Evolutionary conservation across 2,888 invertebrate species (phyloP), one percentile per base, ranked within the genome.

Genomic region (Creontiades dilutus): DNA sequence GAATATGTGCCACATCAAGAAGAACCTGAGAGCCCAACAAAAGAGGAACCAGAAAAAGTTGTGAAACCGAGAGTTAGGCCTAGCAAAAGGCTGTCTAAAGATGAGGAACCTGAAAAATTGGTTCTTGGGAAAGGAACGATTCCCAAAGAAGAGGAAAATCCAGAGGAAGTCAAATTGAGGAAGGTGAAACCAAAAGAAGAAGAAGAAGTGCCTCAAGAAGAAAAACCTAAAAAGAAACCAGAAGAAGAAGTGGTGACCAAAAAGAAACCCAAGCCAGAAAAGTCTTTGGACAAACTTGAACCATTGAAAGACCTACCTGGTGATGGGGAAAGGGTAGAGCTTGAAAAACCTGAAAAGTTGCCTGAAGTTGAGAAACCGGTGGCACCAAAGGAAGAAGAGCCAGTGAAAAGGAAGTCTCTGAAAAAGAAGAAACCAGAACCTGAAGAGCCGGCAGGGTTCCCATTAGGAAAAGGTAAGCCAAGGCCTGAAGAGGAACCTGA

Each of bases 111-210:
- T 0, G 57, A 85, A 16, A 89, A 89, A 48, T 52, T 91, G n/a
- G 75, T 75, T 13, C 16, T 92, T 55, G 92, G 91, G 23, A 12
- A 93, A 93, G 92, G 90, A 92, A 92, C 91, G 91, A 92, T n/a
- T 92, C 92, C 46, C 92, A 92, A 92, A 80, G 90, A 91, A 68
- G 81, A 90, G 55, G 80, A 55, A 55, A 84, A 93, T n/a, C 92
- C 93, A n/a, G 16, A 94, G 94, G 0, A 94, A 93, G 75, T 92
- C 95, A 16, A 93, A 75, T 92, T 95, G n/a, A 95, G 94, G 92
- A 95, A 91, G 68, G 57, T 89, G 7, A 93, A 94, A 0, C 93
- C 92, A 90, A 92, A 93, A 47, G 90, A 92, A 23, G 92, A 93
- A 27, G 93, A 92, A 85, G 93, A 92, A n/a, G 23, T 23, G 23